Evolutionary conservation across 2,888 invertebrate species (phyloP).

Genomic region (Buathra laborator): DNA sequence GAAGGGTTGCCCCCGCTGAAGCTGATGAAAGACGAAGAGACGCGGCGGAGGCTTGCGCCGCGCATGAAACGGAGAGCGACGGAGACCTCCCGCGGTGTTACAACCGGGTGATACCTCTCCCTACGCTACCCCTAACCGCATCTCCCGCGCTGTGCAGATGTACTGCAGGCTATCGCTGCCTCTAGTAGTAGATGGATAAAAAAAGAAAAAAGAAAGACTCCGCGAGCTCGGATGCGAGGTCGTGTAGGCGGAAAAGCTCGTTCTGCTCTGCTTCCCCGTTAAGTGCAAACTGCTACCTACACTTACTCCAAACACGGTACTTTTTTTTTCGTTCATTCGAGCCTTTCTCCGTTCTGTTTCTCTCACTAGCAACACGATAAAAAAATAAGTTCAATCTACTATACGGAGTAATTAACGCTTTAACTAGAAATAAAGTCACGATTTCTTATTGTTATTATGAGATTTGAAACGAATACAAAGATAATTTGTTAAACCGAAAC

Average conservation of each 20-base stretch:
- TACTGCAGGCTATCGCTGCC: slow-evolving; percentile 33
- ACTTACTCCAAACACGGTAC: neutral
- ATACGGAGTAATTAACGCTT: neutral
- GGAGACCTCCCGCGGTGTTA: slow-evolving; percentile 33
- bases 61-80: neutral
- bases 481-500: neutral
- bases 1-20: slow-evolving; percentile 35
- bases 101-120: slow-evolving; percentile 35
- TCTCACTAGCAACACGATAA: neutral
- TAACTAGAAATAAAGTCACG: neutral
- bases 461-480: neutral
- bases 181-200: slow-evolving; percentile 8
- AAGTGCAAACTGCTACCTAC: slow-evolving; percentile 65
- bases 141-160: slow-evolving; percentile 1
- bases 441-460: neutral
- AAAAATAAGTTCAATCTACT: neutral
- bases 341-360: neutral
- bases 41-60: slow-evolving; percentile 1
- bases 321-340: neutral
- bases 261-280: slow-evolving; percentile 68
- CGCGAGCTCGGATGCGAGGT: slow-evolving; percentile 54
- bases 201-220: slow-evolving; percentile 41
- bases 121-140: neutral
- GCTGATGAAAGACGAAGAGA: slow-evolving; percentile 15
- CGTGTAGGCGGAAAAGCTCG: slow-evolving; percentile 66